Conservation (phyloP, 2,113 vertebrate species). For the Atrichornis clamosus region DNA sequence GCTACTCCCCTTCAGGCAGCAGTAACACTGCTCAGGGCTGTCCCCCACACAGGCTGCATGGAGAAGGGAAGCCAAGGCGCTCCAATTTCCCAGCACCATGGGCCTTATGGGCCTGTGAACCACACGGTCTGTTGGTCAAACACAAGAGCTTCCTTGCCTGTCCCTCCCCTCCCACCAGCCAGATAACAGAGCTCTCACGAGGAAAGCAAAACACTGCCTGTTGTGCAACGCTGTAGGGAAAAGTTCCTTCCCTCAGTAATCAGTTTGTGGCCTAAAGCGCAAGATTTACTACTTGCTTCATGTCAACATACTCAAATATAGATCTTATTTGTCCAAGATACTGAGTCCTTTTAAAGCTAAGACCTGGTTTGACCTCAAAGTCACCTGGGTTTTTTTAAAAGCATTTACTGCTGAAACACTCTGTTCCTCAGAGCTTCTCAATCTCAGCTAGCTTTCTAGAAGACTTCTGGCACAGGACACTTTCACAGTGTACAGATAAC, state of each 20-base stretch:
- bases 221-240: not conserved
- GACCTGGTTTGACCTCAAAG: not conserved
- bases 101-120: not conserved
- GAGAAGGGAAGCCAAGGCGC: not conserved
- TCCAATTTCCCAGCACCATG: not conserved
- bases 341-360: not conserved
- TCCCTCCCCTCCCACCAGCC: not conserved
- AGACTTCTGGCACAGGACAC: not conserved
- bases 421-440: not conserved
- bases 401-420: not conserved
- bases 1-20: not conserved
- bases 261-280: not conserved
- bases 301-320: not conserved
- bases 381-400: not conserved
- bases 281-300: not conserved
- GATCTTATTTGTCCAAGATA: constrained; percentile 13
- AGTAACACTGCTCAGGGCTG: not conserved
- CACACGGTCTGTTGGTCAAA: not conserved
- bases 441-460: not conserved
- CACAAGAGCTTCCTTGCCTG: not conserved
- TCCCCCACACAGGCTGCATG: fast-evolving
- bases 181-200: not conserved
- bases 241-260: not conserved
- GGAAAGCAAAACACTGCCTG: not conserved
- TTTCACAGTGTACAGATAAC: not conserved